Conservation (phyloP, 2,113 vertebrate species). For the Astatoreochromis straeleni region DNA sequence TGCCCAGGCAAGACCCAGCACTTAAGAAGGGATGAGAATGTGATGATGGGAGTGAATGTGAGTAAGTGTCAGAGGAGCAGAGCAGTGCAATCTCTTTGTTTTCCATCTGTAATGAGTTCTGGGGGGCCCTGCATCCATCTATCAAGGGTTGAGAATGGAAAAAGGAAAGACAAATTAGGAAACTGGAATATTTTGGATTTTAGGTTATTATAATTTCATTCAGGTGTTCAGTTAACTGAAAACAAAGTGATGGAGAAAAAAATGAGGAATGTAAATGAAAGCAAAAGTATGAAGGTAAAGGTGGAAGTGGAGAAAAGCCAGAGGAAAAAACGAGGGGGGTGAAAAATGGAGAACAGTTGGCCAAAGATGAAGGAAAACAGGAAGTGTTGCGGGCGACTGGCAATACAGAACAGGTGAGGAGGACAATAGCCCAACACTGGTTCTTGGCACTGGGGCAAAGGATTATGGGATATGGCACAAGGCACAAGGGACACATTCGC, state of each 20-base stretch:
- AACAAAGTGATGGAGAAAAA: not conserved
- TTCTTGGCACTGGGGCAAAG: constrained; percentile 56
- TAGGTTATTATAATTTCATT: not conserved
- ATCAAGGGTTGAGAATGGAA: not conserved
- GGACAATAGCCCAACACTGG: constrained; percentile 45
- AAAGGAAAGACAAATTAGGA: not conserved
- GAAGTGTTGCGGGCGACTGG: constrained; percentile 14
- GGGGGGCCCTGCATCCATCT: not conserved
- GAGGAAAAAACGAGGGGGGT: not conserved
- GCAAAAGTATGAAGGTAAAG: not conserved
- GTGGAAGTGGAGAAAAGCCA: not conserved
- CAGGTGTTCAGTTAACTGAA: not conserved
- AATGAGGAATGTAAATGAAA: not conserved
- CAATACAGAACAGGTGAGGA: constrained; percentile 50
- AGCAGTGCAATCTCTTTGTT: not conserved
- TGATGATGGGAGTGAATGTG: constrained; percentile 5
- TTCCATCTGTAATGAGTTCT: constrained; percentile 31
- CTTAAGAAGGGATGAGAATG: not conserved
- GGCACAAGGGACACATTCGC: constrained; percentile 44
- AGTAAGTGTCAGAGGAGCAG: not conserved
- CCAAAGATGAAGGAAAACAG: constrained; percentile 34
- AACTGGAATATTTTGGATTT: not conserved
- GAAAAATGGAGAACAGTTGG: constrained; percentile 2
- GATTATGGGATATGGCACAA: constrained; percentile 66
- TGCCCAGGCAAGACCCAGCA: constrained; percentile 18